A percentile compares a stretch with the other conserved stretches of the same genome.
phyloP scores from a whole-genome alignment of 2,797 vertebrate species.

The Eleutherodactylus coqui region DNA sequence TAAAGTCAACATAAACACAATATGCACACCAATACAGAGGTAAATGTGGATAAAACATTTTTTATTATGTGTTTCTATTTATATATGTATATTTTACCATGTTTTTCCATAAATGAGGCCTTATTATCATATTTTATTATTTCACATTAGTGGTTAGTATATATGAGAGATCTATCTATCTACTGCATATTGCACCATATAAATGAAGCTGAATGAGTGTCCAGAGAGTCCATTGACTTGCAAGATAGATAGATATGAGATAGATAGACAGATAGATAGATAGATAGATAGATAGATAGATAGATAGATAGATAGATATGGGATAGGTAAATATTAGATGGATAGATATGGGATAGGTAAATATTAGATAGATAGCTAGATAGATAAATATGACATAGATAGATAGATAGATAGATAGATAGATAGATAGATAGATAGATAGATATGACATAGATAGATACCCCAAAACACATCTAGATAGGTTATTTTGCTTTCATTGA shows the following conservation, averaged over 20 bases:
- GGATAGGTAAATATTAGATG: constrained; percentile 13
- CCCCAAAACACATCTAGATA: not conserved
- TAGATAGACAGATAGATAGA: constrained; percentile 12
- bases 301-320: not conserved
- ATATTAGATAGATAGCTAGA: constrained; percentile 13
- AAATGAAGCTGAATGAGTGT: no score
- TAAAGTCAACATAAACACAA: not conserved
- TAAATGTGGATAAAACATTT: not conserved
- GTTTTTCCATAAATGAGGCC: not conserved
- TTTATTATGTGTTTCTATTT: not conserved
- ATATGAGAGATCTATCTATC: no score
- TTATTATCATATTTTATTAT: not conserved
- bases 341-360: not conserved
- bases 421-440: constrained; percentile 20
- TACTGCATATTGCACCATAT: no score
- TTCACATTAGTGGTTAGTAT: no score
- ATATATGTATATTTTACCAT: not conserved
- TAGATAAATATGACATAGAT: constrained; percentile 13
- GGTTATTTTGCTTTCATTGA: not conserved
- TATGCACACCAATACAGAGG: not conserved
- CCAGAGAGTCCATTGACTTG: no score
- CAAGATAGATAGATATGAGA: constrained; percentile 9
- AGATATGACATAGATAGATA: not conserved
- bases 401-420: constrained; percentile 9
- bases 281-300: constrained; percentile 15